A percentile compares a stretch with the other conserved stretches of the same genome.
Conservation (phyloP, 2,113 vertebrate genomes). For the Miniopterus natalensis region DNA sequence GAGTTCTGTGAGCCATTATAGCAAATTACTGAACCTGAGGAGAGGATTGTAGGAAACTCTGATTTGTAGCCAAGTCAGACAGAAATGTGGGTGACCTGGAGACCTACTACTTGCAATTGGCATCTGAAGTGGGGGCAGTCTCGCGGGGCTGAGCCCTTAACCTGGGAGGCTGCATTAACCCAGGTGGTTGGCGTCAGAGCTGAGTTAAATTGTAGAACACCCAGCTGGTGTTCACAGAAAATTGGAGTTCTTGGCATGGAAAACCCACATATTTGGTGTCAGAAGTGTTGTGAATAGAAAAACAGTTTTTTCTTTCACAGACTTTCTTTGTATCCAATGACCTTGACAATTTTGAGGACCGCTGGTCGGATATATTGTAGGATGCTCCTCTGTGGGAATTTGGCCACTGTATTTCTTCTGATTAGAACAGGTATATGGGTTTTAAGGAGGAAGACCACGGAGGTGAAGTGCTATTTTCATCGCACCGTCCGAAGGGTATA, state of each 20-base stretch:
- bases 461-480: background rate
- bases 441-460: background rate
- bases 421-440: too few relatives aligned
- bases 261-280: background rate
- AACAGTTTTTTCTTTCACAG: background rate
- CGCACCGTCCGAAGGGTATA: background rate
- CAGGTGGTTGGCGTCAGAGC: background rate
- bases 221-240: background rate
- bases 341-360: background rate
- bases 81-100: background rate
- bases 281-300: background rate
- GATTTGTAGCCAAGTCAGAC: background rate
- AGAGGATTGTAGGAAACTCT: background rate
- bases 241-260: background rate
- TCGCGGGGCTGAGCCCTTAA: background rate
- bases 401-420: background rate
- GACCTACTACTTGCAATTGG: background rate
- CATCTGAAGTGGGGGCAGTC: background rate
- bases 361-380: background rate
- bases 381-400: background rate
- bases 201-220: background rate
- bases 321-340: background rate
- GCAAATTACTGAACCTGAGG: background rate
- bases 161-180: background rate
- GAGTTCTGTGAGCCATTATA: background rate